Base-by-base conservation (phyloP, 2,888 invertebrate species). In the Caprella mutica region DNA sequence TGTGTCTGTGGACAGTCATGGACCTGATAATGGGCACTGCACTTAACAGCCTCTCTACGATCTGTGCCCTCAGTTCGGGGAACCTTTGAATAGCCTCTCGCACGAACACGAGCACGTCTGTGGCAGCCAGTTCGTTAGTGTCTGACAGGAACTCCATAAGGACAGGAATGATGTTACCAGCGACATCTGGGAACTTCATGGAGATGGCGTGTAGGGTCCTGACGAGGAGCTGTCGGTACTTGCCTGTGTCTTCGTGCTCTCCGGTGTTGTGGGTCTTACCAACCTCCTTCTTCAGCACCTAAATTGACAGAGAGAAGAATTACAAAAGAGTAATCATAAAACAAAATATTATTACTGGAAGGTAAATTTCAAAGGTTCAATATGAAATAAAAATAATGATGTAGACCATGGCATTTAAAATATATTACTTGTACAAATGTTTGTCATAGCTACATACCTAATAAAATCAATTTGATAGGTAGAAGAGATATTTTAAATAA, bases 181-280 rank as follows among this genome's bases (percentile, higher is more conserved):
- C 93, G 55, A 96, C 93, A 73, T 96, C 94, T 0, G 96, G 92
- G 76, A 92, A 93, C 68, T 92, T 92, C 68, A 94, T 85, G 55
- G 89, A 89, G 70, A 92, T 92, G 35, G 85, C 80, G 74, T 98
- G 97, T 67, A 98, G 75, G 0, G 97, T 97, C 57, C 92, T 80
- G 42, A 99, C 97, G 33, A 98, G 79, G 65, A 97, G 79, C 75
- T 96, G 96, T 0, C 93, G 79, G 74, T 98, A 65, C 65, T 87
- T 89, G 65, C 90, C 92, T 19, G 91, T 88, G 72, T 97, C 96
- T 73, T 97, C 97, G 69, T 89, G 88, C 70, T 93, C 93, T 9
- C 77, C 76, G 2, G 86, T 84, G 70, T 85, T 83, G 69, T 83
- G 81, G 1, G 92, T 93, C 73, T 93, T 86, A 17, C 88, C 80